A percentile compares a stretch with the other conserved stretches of the same genome.
These are phyloP conservation scores for Halichondria panicea DNA, from an alignment of 37 sponge, comb jelly and placozoan species.

Conservation along the genomic window DNA sequence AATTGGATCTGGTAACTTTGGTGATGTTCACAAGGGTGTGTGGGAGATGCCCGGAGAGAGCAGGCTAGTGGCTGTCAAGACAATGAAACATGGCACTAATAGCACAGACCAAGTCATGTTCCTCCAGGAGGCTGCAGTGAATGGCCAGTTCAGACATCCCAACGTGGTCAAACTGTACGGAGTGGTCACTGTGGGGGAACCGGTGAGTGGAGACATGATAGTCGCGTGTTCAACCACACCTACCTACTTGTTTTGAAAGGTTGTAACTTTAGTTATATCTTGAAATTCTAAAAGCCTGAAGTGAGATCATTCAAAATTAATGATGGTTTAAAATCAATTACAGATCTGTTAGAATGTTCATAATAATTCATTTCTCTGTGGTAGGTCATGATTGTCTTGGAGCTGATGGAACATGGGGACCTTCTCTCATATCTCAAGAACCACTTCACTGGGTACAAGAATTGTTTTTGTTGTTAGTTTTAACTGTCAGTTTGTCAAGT, in stretches of 20 bases:
- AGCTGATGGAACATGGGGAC: conserved; percentile 54
- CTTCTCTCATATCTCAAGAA: conserved; percentile 15
- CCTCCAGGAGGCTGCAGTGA: conserved; percentile 32
- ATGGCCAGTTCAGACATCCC: conserved; percentile 26
- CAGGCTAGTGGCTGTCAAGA: conserved; percentile 23
- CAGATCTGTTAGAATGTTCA: background rate
- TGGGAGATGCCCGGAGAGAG: background rate
- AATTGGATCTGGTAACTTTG: conserved; percentile 18
- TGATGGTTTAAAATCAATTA: too few relatives aligned
- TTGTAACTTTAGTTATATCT: too few relatives aligned
- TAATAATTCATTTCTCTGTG: background rate
- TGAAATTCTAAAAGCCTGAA: too few relatives aligned
- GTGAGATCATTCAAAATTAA: too few relatives aligned
- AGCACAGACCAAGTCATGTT: conserved; percentile 7
- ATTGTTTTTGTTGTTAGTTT: background rate
- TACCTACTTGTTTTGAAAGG: too few relatives aligned
- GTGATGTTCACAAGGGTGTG: conserved; percentile 1
- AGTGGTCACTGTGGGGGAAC: conserved; percentile 16
- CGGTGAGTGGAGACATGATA: conserved; percentile 8
- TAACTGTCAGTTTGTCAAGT: too few relatives aligned
- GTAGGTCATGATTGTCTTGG: conserved; percentile 57
- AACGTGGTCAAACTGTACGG: conserved; percentile 9
- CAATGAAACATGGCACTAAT: background rate
- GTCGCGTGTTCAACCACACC: too few relatives aligned
- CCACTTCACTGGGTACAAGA: conserved; percentile 1